Percentiles rank a stretch among this genome's conserved stretches.
phyloP scores from a whole-genome alignment of 2,797 vertebrate species.

The Saxicola maurus region DNA sequence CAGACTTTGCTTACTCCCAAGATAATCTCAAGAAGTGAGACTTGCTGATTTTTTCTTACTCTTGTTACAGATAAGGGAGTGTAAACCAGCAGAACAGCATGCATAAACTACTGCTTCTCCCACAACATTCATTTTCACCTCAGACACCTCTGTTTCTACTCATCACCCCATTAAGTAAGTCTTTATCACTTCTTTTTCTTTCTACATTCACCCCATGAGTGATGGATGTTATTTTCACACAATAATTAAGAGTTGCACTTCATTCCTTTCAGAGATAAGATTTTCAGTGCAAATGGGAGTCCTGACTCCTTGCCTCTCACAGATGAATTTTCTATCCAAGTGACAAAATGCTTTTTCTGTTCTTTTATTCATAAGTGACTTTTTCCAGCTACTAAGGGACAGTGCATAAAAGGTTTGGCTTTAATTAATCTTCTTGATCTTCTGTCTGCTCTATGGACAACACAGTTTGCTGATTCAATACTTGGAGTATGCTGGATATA shows the following conservation, averaged over 20 bases:
- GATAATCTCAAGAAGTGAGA: neutral
- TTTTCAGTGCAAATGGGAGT: neutral
- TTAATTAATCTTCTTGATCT: neutral
- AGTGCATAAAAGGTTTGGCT: neutral
- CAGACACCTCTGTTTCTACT: neutral
- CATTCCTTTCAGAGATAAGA: neutral
- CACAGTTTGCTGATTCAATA: neutral
- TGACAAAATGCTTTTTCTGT: neutral
- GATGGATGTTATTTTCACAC: neutral
- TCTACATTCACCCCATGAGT: neutral
- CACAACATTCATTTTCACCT: neutral
- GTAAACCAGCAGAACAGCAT: neutral
- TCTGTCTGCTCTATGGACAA: neutral
- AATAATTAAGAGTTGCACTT: neutral
- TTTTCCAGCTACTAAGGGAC: neutral
- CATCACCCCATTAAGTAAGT: neutral
- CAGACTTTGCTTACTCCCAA: neutral
- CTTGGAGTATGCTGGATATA: too few relatives aligned
- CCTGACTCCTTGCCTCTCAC: neutral
- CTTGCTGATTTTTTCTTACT: neutral
- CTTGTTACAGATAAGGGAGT: neutral
- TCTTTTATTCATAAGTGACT: neutral
- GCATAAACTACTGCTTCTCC: neutral
- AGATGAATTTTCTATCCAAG: neutral
- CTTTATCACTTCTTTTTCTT: neutral